Evolutionary conservation across 2,113 vertebrate species (phyloP).

Genomic region (Drymodes brunneopygia): DNA sequence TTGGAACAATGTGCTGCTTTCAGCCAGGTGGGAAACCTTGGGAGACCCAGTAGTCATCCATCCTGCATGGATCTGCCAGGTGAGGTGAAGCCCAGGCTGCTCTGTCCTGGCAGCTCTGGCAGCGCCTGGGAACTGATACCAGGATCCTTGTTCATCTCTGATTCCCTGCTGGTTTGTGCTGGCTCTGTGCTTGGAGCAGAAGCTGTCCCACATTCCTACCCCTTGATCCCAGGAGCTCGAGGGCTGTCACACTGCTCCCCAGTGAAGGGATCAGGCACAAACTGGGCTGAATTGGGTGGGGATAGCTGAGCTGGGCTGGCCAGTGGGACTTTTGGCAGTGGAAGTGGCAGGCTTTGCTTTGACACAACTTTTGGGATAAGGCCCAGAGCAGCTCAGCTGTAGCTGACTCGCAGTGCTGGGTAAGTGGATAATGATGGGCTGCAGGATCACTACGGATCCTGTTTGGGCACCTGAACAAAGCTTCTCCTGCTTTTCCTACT

Average conservation of each 20-base stretch:
- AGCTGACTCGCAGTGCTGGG: background rate
- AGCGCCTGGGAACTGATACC: rapidly evolving
- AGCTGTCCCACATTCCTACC: background rate
- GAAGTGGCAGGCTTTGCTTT: background rate
- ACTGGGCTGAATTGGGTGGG: background rate
- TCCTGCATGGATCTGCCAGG: background rate
- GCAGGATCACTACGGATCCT: background rate
- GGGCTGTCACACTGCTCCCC: background rate
- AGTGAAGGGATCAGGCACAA: background rate
- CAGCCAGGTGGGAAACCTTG: background rate
- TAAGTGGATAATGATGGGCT: background rate
- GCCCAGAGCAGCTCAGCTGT: background rate
- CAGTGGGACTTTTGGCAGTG: background rate
- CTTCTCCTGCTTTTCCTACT: background rate
- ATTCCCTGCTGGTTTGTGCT: rapidly evolving
- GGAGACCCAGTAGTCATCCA: background rate
- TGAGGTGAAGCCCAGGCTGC: rapidly evolving
- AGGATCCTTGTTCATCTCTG: background rate
- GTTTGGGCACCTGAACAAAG: background rate
- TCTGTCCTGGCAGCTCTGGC: background rate
- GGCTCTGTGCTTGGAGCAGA: background rate
- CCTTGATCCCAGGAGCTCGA: rapidly evolving
- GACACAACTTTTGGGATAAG: background rate
- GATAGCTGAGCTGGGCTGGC: background rate
- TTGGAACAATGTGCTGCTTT: background rate